A percentile compares a stretch with the other conserved stretches of the same genome.
Evolutionary conservation across 2,888 invertebrate genomes (phyloP).

Genomic region (Vesta saturnalis): DNA sequence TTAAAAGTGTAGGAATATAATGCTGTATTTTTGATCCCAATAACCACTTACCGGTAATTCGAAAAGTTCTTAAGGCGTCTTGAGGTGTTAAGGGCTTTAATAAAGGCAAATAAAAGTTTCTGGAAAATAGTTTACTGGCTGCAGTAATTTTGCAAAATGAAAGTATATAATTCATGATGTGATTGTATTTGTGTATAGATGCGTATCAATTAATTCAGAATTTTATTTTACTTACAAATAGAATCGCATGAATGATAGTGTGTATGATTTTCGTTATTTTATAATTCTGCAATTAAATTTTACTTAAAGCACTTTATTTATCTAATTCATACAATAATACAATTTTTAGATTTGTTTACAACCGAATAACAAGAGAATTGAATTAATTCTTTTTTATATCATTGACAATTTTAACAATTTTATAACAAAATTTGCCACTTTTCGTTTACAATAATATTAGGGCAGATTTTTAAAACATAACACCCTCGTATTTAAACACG

Average conservation of each 20-base stretch:
- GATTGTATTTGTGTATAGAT: not conserved
- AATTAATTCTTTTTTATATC: not conserved
- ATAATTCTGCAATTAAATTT: conserved; percentile 1
- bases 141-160: conserved; percentile 84
- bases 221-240: not conserved
- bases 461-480: conserved; percentile 12
- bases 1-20: conserved; percentile 80
- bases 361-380: conserved; percentile 9
- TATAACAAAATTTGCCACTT: not conserved
- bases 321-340: conserved; percentile 21
- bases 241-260: not conserved
- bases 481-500: conserved; percentile 11
- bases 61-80: conserved; percentile 82
- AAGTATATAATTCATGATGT: conserved; percentile 59
- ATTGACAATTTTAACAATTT: not conserved
- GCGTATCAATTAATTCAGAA: not conserved
- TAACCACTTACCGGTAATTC: conserved; percentile 80
- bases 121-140: conserved; percentile 80
- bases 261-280: not conserved
- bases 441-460: too few species aligned
- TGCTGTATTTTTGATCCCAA: conserved; percentile 81
- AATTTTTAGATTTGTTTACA: conserved; percentile 25
- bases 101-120: conserved; percentile 85
- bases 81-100: conserved; percentile 84
- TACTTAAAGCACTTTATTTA: conserved; percentile 35